Percentiles rank a stretch among this genome's conserved stretches.
Evolutionary conservation across 2,113 vertebrate genomes (phyloP).

Genomic region (Anolis carolinensis): DNA sequence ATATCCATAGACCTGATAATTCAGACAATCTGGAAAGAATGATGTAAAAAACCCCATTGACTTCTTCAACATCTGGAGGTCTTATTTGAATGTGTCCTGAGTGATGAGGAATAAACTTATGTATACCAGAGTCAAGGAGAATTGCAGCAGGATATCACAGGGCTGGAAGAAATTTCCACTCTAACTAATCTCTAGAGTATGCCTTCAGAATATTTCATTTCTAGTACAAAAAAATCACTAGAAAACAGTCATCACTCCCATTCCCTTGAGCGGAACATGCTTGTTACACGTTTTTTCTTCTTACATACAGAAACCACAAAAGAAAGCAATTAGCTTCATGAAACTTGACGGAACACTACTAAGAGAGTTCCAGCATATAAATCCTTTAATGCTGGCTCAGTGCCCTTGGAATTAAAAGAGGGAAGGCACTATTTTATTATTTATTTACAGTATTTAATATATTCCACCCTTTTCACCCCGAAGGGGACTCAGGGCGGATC

Average conservation of each 20-base stretch:
- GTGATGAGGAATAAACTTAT: not conserved
- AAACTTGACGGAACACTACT: constrained; percentile 26
- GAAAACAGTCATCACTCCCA: constrained; percentile 42
- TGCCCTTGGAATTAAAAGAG: constrained; percentile 23
- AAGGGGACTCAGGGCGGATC: too few relatives aligned
- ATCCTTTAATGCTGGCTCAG: constrained; percentile 8
- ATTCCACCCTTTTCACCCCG: too few relatives aligned
- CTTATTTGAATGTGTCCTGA: not conserved
- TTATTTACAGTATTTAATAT: too few relatives aligned
- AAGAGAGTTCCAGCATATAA: constrained; percentile 54
- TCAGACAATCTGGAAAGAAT: not conserved
- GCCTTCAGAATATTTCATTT: constrained; percentile 53
- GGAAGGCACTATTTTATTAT: too few relatives aligned
- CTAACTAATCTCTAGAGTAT: constrained; percentile 30
- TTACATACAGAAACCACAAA: constrained; percentile 30
- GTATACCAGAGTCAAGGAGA: not conserved
- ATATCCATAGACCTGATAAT: not conserved
- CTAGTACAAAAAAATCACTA: constrained; percentile 53
- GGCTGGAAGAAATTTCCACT: constrained; percentile 52
- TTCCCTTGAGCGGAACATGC: constrained; percentile 39
- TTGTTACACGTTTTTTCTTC: constrained; percentile 49
- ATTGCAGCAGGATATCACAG: constrained; percentile 61
- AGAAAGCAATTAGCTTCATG: constrained; percentile 34
- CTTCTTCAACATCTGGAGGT: not conserved
- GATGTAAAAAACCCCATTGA: not conserved